Conservation (phyloP, 2,888 invertebrate species). For the Platycnemis pennipes region DNA sequence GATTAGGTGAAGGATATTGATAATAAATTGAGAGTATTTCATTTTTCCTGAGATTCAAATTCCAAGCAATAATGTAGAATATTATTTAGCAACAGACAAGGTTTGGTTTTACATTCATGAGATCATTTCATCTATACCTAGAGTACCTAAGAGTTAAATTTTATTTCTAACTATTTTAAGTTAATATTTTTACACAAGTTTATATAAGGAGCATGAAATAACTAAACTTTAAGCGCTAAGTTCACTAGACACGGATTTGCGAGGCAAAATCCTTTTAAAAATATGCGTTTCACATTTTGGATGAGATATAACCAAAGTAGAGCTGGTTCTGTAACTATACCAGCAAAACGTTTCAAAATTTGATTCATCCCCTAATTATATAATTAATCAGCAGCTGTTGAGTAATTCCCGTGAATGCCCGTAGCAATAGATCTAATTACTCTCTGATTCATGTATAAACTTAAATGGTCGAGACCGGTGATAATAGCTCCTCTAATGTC, state of each 20-base stretch:
- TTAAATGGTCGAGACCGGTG: too few species aligned
- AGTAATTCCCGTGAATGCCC: too few species aligned
- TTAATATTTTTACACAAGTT: background rate
- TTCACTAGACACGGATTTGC: background rate
- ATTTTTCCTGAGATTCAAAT: slow-evolving; percentile 47
- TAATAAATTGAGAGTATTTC: background rate
- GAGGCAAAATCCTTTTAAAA: background rate
- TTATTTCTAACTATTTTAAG: background rate
- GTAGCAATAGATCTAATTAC: too few species aligned
- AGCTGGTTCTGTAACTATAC: too few species aligned
- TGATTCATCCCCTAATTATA: too few species aligned
- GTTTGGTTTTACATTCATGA: slow-evolving; percentile 57
- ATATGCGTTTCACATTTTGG: too few species aligned
- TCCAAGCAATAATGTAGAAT: slow-evolving; percentile 13
- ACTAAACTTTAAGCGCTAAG: background rate
- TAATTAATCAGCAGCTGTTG: too few species aligned
- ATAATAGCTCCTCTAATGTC: too few species aligned
- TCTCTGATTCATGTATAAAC: too few species aligned
- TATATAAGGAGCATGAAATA: background rate
- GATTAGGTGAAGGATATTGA: background rate
- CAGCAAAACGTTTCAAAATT: too few species aligned
- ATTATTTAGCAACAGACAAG: slow-evolving; percentile 37
- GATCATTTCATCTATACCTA: slow-evolving; percentile 58
- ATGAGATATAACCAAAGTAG: too few species aligned
- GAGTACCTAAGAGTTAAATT: slow-evolving; percentile 18